Conservation (phyloP, 92 coral and sea anemone genomes). For the Actinernus sp. region DNA sequence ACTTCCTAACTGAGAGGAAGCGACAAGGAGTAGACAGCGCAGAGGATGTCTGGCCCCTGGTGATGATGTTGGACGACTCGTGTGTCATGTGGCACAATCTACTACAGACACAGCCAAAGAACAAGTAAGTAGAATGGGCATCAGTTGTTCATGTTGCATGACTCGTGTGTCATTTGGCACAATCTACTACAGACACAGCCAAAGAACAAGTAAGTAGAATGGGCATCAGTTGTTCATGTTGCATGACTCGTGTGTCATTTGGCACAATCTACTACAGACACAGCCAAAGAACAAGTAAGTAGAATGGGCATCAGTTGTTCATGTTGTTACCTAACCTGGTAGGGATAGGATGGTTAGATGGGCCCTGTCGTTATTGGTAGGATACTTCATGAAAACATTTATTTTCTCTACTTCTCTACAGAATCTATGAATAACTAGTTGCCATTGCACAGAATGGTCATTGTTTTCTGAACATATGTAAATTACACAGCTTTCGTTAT, state of each 20-base stretch:
- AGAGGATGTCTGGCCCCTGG: conserved; percentile 85
- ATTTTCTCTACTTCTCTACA: too few relatives aligned
- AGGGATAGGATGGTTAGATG: too few relatives aligned
- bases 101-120: conserved; percentile 38
- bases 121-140: conserved; percentile 20
- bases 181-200: conserved; percentile 62
- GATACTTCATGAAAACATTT: too few relatives aligned
- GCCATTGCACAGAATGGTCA: too few relatives aligned
- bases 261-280: conserved; percentile 84
- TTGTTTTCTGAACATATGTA: too few relatives aligned
- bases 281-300: conserved; percentile 38
- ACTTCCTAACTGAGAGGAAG: conserved; percentile 79
- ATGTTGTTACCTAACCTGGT: too few relatives aligned
- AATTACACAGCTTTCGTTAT: too few relatives aligned
- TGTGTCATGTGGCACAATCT: conserved; percentile 99
- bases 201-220: conserved; percentile 28
- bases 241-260: conserved; percentile 99
- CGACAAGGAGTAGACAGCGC: conserved; percentile 76
- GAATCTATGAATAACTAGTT: too few relatives aligned
- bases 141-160: conserved; percentile 99
- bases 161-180: conserved; percentile 99
- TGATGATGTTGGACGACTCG: conserved; percentile 98
- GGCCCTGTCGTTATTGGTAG: neutral
- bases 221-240: too few relatives aligned
- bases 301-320: too few relatives aligned